Base-by-base conservation (phyloP, 2,888 invertebrate genomes). In the Thyatira batis region DNA sequence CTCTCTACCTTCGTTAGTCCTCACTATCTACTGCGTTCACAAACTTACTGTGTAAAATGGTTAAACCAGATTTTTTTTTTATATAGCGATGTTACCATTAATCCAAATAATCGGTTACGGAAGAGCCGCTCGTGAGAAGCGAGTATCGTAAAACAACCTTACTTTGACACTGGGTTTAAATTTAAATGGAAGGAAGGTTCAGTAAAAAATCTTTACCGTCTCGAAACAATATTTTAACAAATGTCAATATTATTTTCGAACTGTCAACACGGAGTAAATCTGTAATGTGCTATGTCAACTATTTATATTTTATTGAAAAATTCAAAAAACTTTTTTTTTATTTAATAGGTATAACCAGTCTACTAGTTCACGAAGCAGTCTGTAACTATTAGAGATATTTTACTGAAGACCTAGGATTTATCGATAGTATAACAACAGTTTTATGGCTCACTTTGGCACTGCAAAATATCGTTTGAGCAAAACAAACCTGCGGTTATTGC, bases 401-500 rank as follows among this genome's bases (percentile, higher is more conserved):
- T 84, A 85, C 84, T 87, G 87, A 86, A 83, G 82, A 87, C 84
- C 84, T 81, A 83, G 78, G 80, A 85, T 82, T 76, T 75, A 75
- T 79, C 67, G 68, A 78, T 62, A 17, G 39, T 8, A 39, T 69
- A 74, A 78, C 76, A 79, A 83, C 87, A 84, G 85, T 82, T 90
- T 88, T 87, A 90, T 84, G 89, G 89, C 90, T 87, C 85, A 89
- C 89, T 89, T 90, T 90, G 91, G 89, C 88, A 89, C 89, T 86
- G 89, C 83, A 78, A 82, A 80, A 83, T 75, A 78, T 82, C 76
- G 77, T 80, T 87, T 89, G 89, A 90, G 87, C 89, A 89, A 86
- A 83, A 85, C 80, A 79, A 82, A 83, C 76, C 72, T 67, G 76
- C 76, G 71, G 76, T 77, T 74, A 77, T 73, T 72, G 76, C 72